Evolutionary conservation across 2,888 invertebrate species (phyloP), one percentile per base, ranked within the genome.

Genomic region (Neelides folsomi): DNA sequence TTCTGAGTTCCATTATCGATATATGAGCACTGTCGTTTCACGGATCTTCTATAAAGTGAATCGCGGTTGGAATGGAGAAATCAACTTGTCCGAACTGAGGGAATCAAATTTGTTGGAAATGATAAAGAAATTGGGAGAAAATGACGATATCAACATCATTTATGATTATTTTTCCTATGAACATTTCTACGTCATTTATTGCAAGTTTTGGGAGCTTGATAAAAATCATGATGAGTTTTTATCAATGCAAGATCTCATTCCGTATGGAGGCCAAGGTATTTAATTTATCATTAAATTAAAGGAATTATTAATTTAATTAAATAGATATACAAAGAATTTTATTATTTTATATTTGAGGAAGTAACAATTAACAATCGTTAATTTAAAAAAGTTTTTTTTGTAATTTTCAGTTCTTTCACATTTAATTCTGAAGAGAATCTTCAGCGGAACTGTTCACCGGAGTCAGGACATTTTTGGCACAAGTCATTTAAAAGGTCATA

Each of bases 121-220:
- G 44, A 79, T 90, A 61, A 80, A 82, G 60, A 71, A 86, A 51
- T 75, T 95, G 52, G 93, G 95, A 70, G 86, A 89, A 65, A 93
- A 94, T 70, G 93, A 94, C 67, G 94, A 95, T 69, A 95, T 95
- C 68, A 95, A 95, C 74, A 89, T 90, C 65, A 73, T 79, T 41
- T 76, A 76, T 37, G 77, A 79, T 56, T 74, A 70, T 71, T 85
- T 77, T 76, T 94, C 94, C 70, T 98, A 98, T 72, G 97, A 98
- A 72, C 97, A 98, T 75, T 98, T 98, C 75, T 98, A 98, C 75
- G 97, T 98, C 56, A 95, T 97, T 71, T 98, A 98, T 73, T 98
- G 98, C 77, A 97, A 97, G 73, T 98, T 98, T 75, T 98, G 97
- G 97, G 97, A 98, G 73, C 73, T 98, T 69, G 98, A 98, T 72